Base-by-base conservation (phyloP, 2,113 vertebrate genomes). In the pig (Sus scrofa) region DNA sequence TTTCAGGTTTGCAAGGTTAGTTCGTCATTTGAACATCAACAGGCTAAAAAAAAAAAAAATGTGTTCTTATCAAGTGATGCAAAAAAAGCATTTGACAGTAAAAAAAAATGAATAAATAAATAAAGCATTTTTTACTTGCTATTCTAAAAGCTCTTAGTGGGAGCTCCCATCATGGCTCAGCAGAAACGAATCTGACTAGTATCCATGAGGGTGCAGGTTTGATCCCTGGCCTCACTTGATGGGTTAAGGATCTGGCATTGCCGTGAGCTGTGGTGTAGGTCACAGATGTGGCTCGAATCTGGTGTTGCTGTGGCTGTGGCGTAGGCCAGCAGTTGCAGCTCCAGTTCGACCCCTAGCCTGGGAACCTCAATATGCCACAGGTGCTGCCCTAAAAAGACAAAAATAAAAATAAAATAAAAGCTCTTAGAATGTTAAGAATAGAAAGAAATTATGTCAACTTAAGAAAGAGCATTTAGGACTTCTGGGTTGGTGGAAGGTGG, bases 381-480 rank as follows among this genome's bases (percentile, higher is more conserved):
- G 44, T 44, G 44, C 44, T 44, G 44, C 44, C 44, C 4, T 44
- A 44, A 44, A 44, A 44, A 44, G 44, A 44, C 44, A 44, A 44
- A 44, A n/a, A n/a, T n/a, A n/a, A n/a, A 44, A 44, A 44, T 44
- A 44, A 44, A 44, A 44, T 52, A 74, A 81, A 96, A 75, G 34
- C 15, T 88, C 27, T 30, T 34, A 63, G 39, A 18, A 65, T 30
- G 9, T 56, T 70, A 77, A 3, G 18, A 71, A 84, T 26, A 75
- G 85, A 67, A 60, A 39, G 13, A 86, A 88, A 86, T 74, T 86
- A 85, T 30, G 27, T 65, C 87, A 94, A 81, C 22, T 54, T 89
- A 89, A 84, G 34, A 84, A 91, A 70, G 26, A 86, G 87, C 22
- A 70, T 54, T 9, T 60, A 77, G 50, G 30, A 78, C 50, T 78